phyloP scores from a whole-genome alignment of 2,888 invertebrate genomes.

The Xanthorhoe spadicearia region DNA sequence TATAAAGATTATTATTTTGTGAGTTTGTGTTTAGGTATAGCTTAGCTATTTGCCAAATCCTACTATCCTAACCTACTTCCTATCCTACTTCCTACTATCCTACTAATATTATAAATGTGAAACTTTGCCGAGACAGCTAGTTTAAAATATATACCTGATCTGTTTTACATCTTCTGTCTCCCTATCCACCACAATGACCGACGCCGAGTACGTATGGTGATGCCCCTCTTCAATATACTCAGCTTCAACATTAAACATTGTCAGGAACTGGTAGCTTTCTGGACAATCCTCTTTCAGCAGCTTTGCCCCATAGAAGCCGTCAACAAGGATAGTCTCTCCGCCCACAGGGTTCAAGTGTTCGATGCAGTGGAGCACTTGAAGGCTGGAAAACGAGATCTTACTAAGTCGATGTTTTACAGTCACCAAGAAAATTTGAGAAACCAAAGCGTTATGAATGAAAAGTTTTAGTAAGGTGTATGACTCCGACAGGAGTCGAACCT shows the following conservation, averaged over 20 bases:
- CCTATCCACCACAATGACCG: constrained; percentile 84
- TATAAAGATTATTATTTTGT: too few relatives aligned
- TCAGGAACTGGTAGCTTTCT: constrained; percentile 85
- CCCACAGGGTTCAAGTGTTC: constrained; percentile 84
- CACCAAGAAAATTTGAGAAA: neutral
- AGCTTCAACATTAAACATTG: constrained; percentile 83
- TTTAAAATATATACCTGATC: constrained; percentile 76
- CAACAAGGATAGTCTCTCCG: constrained; percentile 90
- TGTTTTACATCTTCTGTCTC: constrained; percentile 84
- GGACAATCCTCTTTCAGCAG: constrained; percentile 81
- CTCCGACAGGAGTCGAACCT: too few relatives aligned
- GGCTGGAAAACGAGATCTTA: constrained; percentile 51
- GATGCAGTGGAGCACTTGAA: constrained; percentile 77
- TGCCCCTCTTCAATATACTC: constrained; percentile 87
- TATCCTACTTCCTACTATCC: too few relatives aligned
- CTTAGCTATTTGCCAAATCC: too few relatives aligned
- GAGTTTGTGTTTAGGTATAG: too few relatives aligned
- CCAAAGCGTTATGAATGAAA: too few relatives aligned
- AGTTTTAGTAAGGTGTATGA: too few relatives aligned
- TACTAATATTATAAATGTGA: too few relatives aligned
- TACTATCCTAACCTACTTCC: too few relatives aligned
- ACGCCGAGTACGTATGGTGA: constrained; percentile 83
- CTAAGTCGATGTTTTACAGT: neutral
- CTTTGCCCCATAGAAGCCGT: constrained; percentile 88
- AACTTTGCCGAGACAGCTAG: too few relatives aligned